Conservation (phyloP, 2,888 invertebrate genomes). For the Rhagophthalmus giganteus region DNA sequence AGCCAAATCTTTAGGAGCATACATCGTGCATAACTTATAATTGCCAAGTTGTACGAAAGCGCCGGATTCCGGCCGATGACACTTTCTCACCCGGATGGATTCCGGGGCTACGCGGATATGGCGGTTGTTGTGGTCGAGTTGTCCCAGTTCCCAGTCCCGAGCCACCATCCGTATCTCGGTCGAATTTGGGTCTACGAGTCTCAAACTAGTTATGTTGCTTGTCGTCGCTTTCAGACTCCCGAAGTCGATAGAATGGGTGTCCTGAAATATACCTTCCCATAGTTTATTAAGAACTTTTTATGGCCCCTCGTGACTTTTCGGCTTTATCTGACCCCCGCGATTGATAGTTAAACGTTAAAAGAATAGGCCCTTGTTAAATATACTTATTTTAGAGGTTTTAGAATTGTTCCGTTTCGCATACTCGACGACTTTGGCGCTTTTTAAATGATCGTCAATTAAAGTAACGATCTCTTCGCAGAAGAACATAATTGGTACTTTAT, state of each 20-base stretch:
- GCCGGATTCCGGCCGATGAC: constrained; percentile 19
- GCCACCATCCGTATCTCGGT: constrained; percentile 58
- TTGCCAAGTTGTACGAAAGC: constrained; percentile 25
- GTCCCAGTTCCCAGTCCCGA: constrained; percentile 51
- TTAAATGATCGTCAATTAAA: constrained; percentile 24
- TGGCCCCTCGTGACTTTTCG: constrained; percentile 13
- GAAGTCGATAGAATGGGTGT: constrained; percentile 67
- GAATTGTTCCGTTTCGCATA: constrained; percentile 14
- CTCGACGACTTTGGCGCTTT: constrained; percentile 18
- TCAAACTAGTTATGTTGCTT: constrained; percentile 71
- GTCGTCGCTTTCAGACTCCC: constrained; percentile 61
- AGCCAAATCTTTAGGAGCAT: constrained; percentile 9
- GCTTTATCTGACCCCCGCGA: constrained; percentile 22
- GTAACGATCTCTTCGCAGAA: constrained; percentile 11
- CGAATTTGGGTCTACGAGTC: constrained; percentile 63
- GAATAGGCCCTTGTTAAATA: constrained; percentile 16
- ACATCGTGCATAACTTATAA: constrained; percentile 19
- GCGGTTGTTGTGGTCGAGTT: constrained; percentile 31
- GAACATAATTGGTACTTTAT: constrained; percentile 9
- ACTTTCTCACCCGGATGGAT: constrained; percentile 33
- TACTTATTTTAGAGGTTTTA: constrained; percentile 18
- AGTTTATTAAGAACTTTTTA: no score
- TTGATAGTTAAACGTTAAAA: constrained; percentile 25
- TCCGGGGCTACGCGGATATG: constrained; percentile 31
- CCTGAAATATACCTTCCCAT: no score